phyloP scores from a whole-genome alignment of 2,888 invertebrate genomes.

The Quadriops clusia region DNA sequence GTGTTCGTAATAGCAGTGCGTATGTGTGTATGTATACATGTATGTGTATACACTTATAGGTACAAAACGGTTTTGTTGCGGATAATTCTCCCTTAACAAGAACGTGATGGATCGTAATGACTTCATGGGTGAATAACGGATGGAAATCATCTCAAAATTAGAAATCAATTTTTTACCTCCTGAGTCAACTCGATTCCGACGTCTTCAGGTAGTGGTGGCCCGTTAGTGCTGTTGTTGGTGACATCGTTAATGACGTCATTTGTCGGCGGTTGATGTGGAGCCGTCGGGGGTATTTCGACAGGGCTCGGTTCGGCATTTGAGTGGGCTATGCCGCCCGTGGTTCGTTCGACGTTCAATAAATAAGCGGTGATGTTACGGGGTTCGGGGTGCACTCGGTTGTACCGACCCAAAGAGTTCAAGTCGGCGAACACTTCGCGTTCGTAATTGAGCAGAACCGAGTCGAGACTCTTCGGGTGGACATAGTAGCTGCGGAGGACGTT shows the following conservation, averaged over 20 bases:
- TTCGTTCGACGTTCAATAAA: slow-evolving; percentile 45
- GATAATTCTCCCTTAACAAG: too few relatives aligned
- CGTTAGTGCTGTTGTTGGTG: slow-evolving; percentile 7
- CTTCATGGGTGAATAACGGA: too few relatives aligned
- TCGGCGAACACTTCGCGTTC: slow-evolving; percentile 63
- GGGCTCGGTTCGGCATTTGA: slow-evolving; percentile 12
- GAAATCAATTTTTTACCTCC: too few relatives aligned
- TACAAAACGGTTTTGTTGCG: too few relatives aligned
- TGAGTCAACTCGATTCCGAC: slow-evolving; percentile 26
- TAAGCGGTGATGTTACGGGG: slow-evolving; percentile 49
- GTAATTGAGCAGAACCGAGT: slow-evolving; percentile 57
- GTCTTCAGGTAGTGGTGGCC: slow-evolving; percentile 12
- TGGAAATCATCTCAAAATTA: too few relatives aligned
- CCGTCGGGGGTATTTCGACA: slow-evolving; percentile 15
- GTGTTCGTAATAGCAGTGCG: too few relatives aligned
- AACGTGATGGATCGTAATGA: too few relatives aligned
- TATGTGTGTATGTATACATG: too few relatives aligned
- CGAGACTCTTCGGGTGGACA: slow-evolving; percentile 60
- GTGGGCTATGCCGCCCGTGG: slow-evolving; percentile 19
- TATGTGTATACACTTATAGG: too few relatives aligned
- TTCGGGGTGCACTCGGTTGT: slow-evolving; percentile 41
- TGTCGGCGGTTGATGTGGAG: slow-evolving; percentile 9
- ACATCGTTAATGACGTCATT: slow-evolving; percentile 7
- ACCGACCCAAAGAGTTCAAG: slow-evolving; percentile 56
- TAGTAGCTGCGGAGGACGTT: slow-evolving; percentile 48